These are phyloP conservation scores for Margarornis squamiger DNA, from an alignment of 2,797 vertebrate genomes.

Conservation along the genomic window DNA sequence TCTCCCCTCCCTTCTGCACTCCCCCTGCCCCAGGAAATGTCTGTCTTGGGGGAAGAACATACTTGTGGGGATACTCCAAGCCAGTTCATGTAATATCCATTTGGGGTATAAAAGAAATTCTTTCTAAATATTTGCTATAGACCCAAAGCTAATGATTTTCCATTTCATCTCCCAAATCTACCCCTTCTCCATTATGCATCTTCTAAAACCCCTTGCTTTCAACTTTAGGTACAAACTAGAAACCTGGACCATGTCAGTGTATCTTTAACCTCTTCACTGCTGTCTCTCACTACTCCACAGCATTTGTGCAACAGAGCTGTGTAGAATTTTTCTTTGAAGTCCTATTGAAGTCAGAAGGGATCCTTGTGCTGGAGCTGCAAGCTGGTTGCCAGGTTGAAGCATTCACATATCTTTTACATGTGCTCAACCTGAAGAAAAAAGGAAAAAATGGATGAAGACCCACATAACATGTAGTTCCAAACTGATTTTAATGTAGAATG, in stretches of 20 bases:
- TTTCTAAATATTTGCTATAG: background rate
- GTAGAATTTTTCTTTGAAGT: conserved; percentile 18
- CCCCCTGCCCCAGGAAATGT: background rate
- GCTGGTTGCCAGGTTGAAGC: conserved; percentile 15
- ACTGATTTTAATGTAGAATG: background rate
- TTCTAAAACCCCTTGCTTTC: background rate
- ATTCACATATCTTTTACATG: background rate
- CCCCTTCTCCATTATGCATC: background rate
- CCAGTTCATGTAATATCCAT: background rate
- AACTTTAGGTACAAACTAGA: background rate
- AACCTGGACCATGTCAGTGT: background rate
- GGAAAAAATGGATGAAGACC: background rate
- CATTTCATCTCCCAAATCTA: background rate
- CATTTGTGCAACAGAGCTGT: background rate
- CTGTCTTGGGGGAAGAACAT: background rate
- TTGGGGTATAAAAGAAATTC: background rate
- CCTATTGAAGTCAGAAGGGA: background rate
- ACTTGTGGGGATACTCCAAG: background rate
- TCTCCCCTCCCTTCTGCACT: background rate
- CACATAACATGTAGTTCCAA: background rate
- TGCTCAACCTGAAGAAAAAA: background rate
- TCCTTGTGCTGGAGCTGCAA: background rate
- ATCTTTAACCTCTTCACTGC: conserved; percentile 29
- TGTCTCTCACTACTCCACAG: background rate
- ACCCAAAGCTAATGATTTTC: background rate